Evolutionary conservation across 2,797 vertebrate genomes (phyloP).

Genomic region (Chaetodon trifasciatus): DNA sequence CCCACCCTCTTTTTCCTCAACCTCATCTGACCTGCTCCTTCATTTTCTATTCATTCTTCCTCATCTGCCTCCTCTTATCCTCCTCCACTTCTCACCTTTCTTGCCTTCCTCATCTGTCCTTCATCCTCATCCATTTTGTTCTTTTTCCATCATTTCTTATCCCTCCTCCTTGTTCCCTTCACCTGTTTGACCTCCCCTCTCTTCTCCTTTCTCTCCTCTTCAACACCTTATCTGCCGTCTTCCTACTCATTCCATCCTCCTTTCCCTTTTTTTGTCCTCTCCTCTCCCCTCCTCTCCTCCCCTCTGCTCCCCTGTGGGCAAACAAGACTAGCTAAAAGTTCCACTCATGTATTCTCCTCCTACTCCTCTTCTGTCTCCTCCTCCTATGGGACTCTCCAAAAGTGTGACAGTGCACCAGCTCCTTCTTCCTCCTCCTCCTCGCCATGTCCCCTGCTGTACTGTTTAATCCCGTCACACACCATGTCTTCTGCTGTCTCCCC

Average conservation of each 20-base stretch:
- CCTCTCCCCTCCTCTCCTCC: background rate
- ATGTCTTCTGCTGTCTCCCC: conserved; percentile 22
- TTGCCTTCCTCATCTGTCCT: background rate
- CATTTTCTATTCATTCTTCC: too few relatives aligned
- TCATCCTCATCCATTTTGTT: background rate
- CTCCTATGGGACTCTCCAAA: conserved; percentile 43
- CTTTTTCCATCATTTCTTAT: background rate
- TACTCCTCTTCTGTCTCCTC: conserved; percentile 30
- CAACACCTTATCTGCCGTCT: background rate
- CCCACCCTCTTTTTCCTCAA: too few relatives aligned
- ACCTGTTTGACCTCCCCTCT: background rate
- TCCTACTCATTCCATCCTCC: background rate
- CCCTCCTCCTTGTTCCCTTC: too few relatives aligned
- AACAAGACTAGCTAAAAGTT: conserved; percentile 24
- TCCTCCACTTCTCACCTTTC: background rate
- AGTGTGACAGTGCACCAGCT: conserved; percentile 46
- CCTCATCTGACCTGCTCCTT: too few relatives aligned
- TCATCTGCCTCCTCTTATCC: background rate
- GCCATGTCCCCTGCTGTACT: conserved; percentile 33
- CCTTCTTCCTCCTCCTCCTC: conserved; percentile 8
- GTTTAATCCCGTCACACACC: conserved; percentile 40
- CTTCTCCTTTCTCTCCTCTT: background rate
- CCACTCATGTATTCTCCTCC: conserved; percentile 36
- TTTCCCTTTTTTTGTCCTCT: background rate
- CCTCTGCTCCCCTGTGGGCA: background rate